Conservation (phyloP, 2,888 invertebrate species). For the Drosophila atripex region DNA sequence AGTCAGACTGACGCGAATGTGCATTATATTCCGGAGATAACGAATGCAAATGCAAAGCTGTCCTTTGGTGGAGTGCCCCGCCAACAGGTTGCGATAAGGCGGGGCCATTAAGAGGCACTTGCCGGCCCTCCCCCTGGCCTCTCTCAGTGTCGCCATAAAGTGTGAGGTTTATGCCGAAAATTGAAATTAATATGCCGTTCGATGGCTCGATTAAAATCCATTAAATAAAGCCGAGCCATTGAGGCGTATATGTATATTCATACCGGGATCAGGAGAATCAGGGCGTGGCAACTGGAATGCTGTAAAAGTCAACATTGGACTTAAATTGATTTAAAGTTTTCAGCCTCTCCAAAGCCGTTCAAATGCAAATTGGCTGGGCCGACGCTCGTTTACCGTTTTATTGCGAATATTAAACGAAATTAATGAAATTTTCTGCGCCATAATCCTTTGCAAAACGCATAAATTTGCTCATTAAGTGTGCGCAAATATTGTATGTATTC, state of each 20-base stretch:
- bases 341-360: constrained; percentile 33
- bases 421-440: constrained; percentile 80
- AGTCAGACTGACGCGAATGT: constrained; percentile 44
- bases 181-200: constrained; percentile 67
- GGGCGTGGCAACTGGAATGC: constrained; percentile 54
- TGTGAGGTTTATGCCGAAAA: constrained; percentile 66
- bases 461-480: constrained; percentile 77
- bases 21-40: constrained; percentile 28
- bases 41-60: constrained; percentile 48
- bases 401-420: constrained; percentile 79
- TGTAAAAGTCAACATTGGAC: constrained; percentile 23
- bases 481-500: constrained; percentile 60
- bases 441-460: constrained; percentile 79
- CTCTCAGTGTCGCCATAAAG: constrained; percentile 54
- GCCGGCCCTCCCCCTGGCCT: constrained; percentile 11
- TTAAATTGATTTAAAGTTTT: constrained; percentile 72
- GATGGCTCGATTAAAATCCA: constrained; percentile 43
- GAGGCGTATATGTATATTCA: not conserved
- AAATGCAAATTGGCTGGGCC: constrained; percentile 66
- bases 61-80: constrained; percentile 57
- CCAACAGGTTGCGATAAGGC: constrained; percentile 55
- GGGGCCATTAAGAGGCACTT: constrained; percentile 60
- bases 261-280: constrained; percentile 16
- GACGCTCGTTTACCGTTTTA: constrained; percentile 59
- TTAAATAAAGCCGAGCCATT: constrained; percentile 17